Percentiles rank a stretch among this genome's conserved stretches.
Evolutionary conservation across 2,888 invertebrate species (phyloP).

Genomic region (Escarpia spicata): DNA sequence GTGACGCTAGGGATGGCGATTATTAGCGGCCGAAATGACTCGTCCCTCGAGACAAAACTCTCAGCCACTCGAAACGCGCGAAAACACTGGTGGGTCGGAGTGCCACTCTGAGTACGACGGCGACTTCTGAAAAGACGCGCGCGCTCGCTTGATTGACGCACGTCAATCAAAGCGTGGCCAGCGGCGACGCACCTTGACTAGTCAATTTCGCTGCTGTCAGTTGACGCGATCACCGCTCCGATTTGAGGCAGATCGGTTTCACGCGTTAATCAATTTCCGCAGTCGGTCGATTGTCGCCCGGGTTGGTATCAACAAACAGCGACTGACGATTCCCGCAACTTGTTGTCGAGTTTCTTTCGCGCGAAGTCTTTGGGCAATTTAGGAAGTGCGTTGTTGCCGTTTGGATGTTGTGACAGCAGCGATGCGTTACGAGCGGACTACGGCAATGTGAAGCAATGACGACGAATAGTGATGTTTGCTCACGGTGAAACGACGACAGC

Average conservation of each 20-base stretch:
- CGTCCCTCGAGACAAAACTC: not conserved
- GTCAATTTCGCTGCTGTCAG: conserved; percentile 10
- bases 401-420: not conserved
- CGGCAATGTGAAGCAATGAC: not conserved
- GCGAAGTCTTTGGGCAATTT: not conserved
- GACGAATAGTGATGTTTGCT: not conserved
- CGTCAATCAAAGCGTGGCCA: not conserved
- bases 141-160: not conserved
- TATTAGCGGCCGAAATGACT: not conserved
- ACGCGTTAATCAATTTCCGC: conserved; percentile 9
- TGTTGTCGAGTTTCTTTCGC: conserved; percentile 2
- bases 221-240: not conserved
- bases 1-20: not conserved
- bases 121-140: not conserved
- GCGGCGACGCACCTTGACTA: not conserved
- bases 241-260: not conserved
- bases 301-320: not conserved
- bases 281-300: not conserved
- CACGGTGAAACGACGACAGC: not conserved
- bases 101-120: not conserved
- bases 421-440: not conserved
- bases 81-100: not conserved
- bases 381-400: not conserved
- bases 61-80: not conserved
- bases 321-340: not conserved